Evolutionary conservation across 2,113 vertebrate species (phyloP).

Genomic region (Brachionichthys hirsutus): DNA sequence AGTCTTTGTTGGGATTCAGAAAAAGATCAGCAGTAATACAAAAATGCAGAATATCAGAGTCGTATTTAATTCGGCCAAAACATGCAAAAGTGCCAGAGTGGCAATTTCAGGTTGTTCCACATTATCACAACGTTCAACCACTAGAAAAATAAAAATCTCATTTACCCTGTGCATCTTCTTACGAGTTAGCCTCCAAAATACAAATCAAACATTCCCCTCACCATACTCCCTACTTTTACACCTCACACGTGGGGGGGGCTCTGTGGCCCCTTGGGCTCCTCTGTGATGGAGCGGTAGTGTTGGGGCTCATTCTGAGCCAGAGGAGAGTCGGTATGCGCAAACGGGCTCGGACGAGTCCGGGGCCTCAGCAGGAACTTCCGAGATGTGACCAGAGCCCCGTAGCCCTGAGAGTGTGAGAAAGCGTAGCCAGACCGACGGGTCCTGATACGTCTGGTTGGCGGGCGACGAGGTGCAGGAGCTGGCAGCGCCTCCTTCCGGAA

Average conservation of each 20-base stretch:
- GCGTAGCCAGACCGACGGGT: constrained; percentile 90
- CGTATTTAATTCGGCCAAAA: too few relatives aligned
- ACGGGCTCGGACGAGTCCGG: constrained; percentile 37
- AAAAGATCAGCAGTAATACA: too few relatives aligned
- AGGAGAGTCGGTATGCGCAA: constrained; percentile 49
- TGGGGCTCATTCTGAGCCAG: constrained; percentile 66
- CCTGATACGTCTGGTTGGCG: constrained; percentile 65
- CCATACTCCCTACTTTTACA: not conserved
- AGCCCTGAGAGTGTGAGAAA: constrained; percentile 92
- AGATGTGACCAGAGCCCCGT: constrained; percentile 92
- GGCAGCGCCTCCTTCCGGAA: constrained; percentile 76
- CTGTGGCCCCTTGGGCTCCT: constrained; percentile 35
- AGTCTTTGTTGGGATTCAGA: too few relatives aligned
- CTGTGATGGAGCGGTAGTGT: constrained; percentile 64
- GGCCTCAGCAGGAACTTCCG: constrained; percentile 74
- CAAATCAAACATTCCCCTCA: too few relatives aligned
- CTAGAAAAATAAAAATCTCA: too few relatives aligned
- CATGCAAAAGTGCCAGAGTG: not conserved
- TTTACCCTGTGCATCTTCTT: too few relatives aligned
- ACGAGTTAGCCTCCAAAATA: too few relatives aligned
- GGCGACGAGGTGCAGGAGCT: constrained; percentile 44
- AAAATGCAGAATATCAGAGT: too few relatives aligned
- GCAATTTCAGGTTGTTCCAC: too few relatives aligned
- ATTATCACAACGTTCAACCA: too few relatives aligned
- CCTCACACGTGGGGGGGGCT: not conserved